Percentiles rank a stretch among this genome's conserved stretches.
Conservation (phyloP, 2,797 vertebrate species). For the Poliocrania exsul region DNA sequence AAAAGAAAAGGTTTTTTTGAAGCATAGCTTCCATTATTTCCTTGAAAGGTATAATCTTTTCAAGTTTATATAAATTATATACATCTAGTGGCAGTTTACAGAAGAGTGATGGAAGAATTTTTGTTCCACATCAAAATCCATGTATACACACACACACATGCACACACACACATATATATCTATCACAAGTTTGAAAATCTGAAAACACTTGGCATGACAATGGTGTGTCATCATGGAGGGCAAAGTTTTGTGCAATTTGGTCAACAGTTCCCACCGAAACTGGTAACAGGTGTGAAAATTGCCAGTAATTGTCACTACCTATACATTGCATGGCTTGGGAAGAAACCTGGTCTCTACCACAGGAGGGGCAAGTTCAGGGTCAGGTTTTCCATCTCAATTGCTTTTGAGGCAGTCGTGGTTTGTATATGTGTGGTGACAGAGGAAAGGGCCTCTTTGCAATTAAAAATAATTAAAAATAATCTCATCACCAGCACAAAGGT, state of each 20-base stretch:
- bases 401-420: not conserved
- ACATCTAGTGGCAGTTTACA: not conserved
- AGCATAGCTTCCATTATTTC: not conserved
- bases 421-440: not conserved
- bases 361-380: not conserved
- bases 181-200: not conserved
- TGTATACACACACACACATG: fast-evolving
- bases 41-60: not conserved
- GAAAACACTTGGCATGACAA: not conserved
- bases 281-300: not conserved
- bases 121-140: not conserved
- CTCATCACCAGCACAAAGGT: not conserved
- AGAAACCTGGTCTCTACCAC: not conserved
- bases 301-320: not conserved
- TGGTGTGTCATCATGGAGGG: not conserved
- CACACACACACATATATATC: fast-evolving
- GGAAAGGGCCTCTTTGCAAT: not conserved
- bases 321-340: not conserved
- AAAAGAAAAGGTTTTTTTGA: not conserved
- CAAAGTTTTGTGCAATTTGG: not conserved
- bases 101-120: not conserved
- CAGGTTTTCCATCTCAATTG: not conserved
- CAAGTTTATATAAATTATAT: not conserved
- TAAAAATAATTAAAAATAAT: not conserved
- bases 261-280: not conserved